Conservation (phyloP, 2,113 vertebrate species). For the Triplophysa dalaica region DNA sequence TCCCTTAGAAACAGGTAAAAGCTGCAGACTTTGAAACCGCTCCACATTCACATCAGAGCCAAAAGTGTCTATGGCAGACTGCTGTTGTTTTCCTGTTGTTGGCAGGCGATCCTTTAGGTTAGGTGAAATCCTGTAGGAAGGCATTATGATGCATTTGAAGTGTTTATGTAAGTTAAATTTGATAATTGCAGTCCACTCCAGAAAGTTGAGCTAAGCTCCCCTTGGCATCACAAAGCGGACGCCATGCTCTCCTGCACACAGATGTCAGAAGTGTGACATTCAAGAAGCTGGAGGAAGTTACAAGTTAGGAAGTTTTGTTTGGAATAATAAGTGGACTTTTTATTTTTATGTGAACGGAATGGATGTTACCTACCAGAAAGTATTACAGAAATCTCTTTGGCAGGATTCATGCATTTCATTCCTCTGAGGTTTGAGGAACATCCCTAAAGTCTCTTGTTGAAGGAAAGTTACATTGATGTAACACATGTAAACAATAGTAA, state of each 20-base stretch:
- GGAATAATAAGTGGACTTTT: slow-evolving; percentile 21
- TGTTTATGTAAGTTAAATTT: slow-evolving; percentile 59
- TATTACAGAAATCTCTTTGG: slow-evolving; percentile 15
- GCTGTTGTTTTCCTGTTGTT: slow-evolving; percentile 61
- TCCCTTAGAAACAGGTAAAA: slow-evolving; percentile 59
- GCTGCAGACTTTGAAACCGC: slow-evolving; percentile 62
- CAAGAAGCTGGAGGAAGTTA: not conserved
- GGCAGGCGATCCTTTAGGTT: slow-evolving; percentile 58
- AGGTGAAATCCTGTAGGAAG: slow-evolving; percentile 61
- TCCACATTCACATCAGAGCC: slow-evolving; percentile 62
- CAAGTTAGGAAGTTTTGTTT: slow-evolving; percentile 3
- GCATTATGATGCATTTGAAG: slow-evolving; percentile 54
- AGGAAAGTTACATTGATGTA: not conserved
- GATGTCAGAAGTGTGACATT: slow-evolving; percentile 36
- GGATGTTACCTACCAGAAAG: slow-evolving; percentile 23
- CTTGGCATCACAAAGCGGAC: slow-evolving; percentile 33
- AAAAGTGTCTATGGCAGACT: slow-evolving; percentile 66
- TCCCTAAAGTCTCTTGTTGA: slow-evolving; percentile 7
- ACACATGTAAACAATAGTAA: not conserved
- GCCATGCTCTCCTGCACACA: slow-evolving; percentile 31
- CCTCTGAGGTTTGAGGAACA: slow-evolving; percentile 14
- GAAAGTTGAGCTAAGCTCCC: slow-evolving; percentile 37
- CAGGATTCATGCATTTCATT: not conserved
- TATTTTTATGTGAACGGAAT: slow-evolving; percentile 23
- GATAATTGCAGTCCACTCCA: slow-evolving; percentile 55